Base-by-base conservation (phyloP, 2,113 vertebrate species). In the Casuarius casuarius region DNA sequence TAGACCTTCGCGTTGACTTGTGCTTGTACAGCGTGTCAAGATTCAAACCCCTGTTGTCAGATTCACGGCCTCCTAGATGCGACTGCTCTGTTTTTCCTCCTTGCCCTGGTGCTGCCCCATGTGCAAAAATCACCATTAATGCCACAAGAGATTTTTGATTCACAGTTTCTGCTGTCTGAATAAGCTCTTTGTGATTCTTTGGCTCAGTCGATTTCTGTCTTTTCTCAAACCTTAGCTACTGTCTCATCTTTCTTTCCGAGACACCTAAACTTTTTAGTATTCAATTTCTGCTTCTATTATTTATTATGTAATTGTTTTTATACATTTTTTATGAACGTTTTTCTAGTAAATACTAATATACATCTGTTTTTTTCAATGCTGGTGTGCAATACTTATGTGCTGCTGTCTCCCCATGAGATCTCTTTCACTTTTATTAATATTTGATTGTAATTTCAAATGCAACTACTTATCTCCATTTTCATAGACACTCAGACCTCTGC, bases 11-110 rank as follows among this genome's bases (percentile, higher is more conserved):
- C 12, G 22, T 9, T 67, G 58, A 49, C 28, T 16, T 9, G 10
- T 3, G 12, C 44, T 63, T 16, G 4, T 19, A 3, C 25, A 17
- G 12, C n/a, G 33, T 46, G 13, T 12, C 40, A 58, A 20, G n/a
- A 52, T 66, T 85, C 40, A 61, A 56, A 52, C 11, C 15, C 38
- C 23, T 23, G 9, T 31, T 52, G 35, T 29, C 35, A 42, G 23
- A 49, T 61, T 70, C 40, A 35, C 5, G 8, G 9, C 3, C 15
- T 81, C 31, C 44, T 66, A 1, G 0, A 6, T 19, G 12, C 0
- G 2, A 35, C 22, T 18, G 28, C 15, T 81, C 9, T 76, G 12
- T 71, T 20, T 8, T 54, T 59, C 38, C 12, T 87, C 16, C 18
- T 54, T 56, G 10, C 15, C 12, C 14, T 29, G 9, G 22, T 31